Evolutionary conservation across 2,113 vertebrate genomes (phyloP), one percentile per base, ranked within the genome.

Genomic region (Paralichthys olivaceus): DNA sequence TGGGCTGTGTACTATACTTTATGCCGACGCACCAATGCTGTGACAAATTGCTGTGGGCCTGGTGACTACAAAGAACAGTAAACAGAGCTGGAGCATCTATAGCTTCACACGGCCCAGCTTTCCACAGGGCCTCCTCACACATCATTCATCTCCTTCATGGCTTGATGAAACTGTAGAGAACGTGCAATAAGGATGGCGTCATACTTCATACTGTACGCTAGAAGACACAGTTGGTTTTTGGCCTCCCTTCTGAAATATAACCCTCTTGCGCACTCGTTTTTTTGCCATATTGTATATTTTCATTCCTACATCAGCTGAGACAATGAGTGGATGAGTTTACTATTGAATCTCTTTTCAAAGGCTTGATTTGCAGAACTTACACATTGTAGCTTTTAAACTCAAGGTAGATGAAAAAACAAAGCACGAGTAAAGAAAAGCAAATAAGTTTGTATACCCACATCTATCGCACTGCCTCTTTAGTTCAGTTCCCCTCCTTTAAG

Each of bases 91-190:
- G 69, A 62, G 75, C 87, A 84, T 75, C 80, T 60, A 54, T 68
- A 32, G 58, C 73, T 83, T 79, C 77, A 76, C 80, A 74, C 77
- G 72, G 78, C 72, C 73, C 63, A 37, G 65, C 71, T 83, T 73
- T 87, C 88, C 73, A 84, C 64, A 57, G 81, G 60, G 79, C 56
- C 72, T 37, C 72, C 83, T 83, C 80, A 56, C 74, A 85, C 77
- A 85, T 83, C 90, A 84, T 93, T 91, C 74, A 84, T 93, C 91
- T 93, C 80, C 87, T 87, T 88, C 80, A 81, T 63, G 58, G 69
- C 63, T 76, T 90, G 87, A 93, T 92, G 82, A 89, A 88, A 91
- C 82, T 84, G 84, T 87, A 74, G 69, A 81, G 84, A 90, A 82
- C 69, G 29, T 79, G 69, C 81, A 83, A 51, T 68, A 70, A 65